phyloP scores from a whole-genome alignment of 2,797 vertebrate genomes.

The Decapterus maruadsi region DNA sequence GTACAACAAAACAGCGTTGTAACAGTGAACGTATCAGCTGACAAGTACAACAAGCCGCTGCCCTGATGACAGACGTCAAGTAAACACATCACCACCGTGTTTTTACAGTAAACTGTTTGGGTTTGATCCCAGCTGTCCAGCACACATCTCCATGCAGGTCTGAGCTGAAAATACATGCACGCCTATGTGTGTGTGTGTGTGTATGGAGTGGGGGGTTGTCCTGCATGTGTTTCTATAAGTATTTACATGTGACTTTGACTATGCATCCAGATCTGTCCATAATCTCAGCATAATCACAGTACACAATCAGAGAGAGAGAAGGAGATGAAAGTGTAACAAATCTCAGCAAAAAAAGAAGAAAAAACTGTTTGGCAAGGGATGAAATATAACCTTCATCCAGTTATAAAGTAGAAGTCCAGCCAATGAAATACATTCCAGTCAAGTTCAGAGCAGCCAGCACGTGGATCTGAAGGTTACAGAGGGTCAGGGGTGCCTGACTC shows the following conservation, averaged over 20 bases:
- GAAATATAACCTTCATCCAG: slow-evolving; percentile 45
- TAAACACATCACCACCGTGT: slow-evolving; percentile 50
- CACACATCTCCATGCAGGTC: slow-evolving; percentile 45
- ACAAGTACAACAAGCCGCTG: slow-evolving; percentile 57
- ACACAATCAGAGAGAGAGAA: not conserved
- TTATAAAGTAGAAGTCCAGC: slow-evolving; percentile 43
- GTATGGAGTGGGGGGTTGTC: not conserved
- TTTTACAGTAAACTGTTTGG: slow-evolving; percentile 69
- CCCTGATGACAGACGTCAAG: slow-evolving; percentile 59
- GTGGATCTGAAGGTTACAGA: slow-evolving; percentile 64
- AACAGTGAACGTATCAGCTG: slow-evolving; percentile 49
- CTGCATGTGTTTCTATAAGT: slow-evolving; percentile 31
- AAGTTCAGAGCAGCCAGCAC: slow-evolving; percentile 62
- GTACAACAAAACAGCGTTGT: slow-evolving; percentile 9
- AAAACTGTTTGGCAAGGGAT: slow-evolving; percentile 25
- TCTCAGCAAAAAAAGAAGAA: slow-evolving; percentile 1
- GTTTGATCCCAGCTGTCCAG: slow-evolving; percentile 25
- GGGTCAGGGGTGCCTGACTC: slow-evolving; percentile 49
- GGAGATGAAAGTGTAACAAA: slow-evolving; percentile 1
- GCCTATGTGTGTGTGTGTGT: not conserved
- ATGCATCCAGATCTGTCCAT: slow-evolving; percentile 7
- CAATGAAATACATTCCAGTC: slow-evolving; percentile 54
- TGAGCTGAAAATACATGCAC: slow-evolving; percentile 25
- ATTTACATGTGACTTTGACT: slow-evolving; percentile 36
- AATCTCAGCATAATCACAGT: not conserved